phyloP scores from a whole-genome alignment of 2,888 invertebrate species.

The Clistopyga incitator region DNA sequence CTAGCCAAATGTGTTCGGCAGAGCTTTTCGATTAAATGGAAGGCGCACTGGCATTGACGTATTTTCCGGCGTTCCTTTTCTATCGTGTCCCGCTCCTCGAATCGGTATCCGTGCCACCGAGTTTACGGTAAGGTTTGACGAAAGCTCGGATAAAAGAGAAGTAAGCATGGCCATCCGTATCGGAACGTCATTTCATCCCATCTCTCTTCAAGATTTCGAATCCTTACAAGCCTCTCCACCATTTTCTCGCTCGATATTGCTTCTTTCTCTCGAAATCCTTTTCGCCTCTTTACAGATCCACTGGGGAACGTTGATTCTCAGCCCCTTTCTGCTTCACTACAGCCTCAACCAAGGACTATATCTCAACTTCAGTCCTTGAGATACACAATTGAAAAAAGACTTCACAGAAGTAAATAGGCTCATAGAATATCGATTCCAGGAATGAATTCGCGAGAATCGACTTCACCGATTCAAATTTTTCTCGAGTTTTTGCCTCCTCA shows the following conservation, averaged over 20 bases:
- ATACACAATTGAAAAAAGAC: not conserved
- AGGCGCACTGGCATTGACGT: slow-evolving; percentile 58
- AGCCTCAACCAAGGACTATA: slow-evolving; percentile 13
- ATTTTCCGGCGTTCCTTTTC: slow-evolving; percentile 24
- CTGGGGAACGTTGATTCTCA: slow-evolving; percentile 54
- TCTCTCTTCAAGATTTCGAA: slow-evolving; percentile 45
- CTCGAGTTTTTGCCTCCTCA: too few species aligned
- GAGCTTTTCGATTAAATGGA: slow-evolving; percentile 62
- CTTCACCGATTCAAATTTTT: not conserved
- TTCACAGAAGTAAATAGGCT: not conserved
- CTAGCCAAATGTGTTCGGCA: slow-evolving; percentile 43
- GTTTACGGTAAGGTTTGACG: slow-evolving; percentile 61
- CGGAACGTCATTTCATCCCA: slow-evolving; percentile 49
- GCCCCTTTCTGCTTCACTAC: slow-evolving; percentile 34
- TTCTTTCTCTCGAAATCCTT: slow-evolving; percentile 52
- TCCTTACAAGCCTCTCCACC: slow-evolving; percentile 54
- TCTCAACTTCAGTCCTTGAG: not conserved
- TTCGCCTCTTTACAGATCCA: slow-evolving; percentile 56
- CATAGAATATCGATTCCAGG: not conserved
- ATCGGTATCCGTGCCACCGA: not conserved
- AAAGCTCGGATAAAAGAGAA: slow-evolving; percentile 53
- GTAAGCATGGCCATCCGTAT: slow-evolving; percentile 60
- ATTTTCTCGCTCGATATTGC: slow-evolving; percentile 60
- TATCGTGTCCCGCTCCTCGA: not conserved
- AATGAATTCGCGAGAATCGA: not conserved